Conservation (phyloP, 2,888 invertebrate species). For the Drosophila anomalata region DNA sequence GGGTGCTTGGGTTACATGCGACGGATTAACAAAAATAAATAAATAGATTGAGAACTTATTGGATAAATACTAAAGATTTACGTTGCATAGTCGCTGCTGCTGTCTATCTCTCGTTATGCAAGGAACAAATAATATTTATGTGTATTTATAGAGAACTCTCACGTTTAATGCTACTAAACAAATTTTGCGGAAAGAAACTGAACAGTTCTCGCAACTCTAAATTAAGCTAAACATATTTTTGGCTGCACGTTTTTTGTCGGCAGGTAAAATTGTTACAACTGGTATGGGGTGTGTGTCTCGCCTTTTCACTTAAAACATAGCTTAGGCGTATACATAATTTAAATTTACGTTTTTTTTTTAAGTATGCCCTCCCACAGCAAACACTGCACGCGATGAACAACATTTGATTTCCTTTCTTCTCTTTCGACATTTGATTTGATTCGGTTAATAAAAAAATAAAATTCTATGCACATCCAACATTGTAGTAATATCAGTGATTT, state of each 20-base stretch:
- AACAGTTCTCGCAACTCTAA: slow-evolving; percentile 35
- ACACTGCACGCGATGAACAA: slow-evolving; percentile 50
- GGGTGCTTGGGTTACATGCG: slow-evolving; percentile 28
- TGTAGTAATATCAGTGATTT: slow-evolving; percentile 48
- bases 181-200: not conserved
- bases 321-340: slow-evolving; percentile 61
- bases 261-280: slow-evolving; percentile 53
- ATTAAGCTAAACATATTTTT: slow-evolving; percentile 60
- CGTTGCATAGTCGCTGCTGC: slow-evolving; percentile 57
- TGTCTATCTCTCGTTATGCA: slow-evolving; percentile 53
- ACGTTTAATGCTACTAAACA: slow-evolving; percentile 1
- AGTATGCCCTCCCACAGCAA: slow-evolving; percentile 25
- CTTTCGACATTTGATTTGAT: slow-evolving; percentile 20
- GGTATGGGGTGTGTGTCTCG: slow-evolving; percentile 67
- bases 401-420: slow-evolving; percentile 45
- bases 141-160: slow-evolving; percentile 20
- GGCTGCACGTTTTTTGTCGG: slow-evolving; percentile 16
- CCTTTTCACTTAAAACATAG: slow-evolving; percentile 40
- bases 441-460: slow-evolving; percentile 45
- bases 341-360: slow-evolving; percentile 42
- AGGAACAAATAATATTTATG: slow-evolving; percentile 63
- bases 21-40: slow-evolving; percentile 51
- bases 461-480: slow-evolving; percentile 58
- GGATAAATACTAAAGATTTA: slow-evolving; percentile 53
- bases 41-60: slow-evolving; percentile 39